These are phyloP conservation scores for Priapulus caudatus DNA, from an alignment of 2,888 invertebrate species.

Conservation along the genomic window DNA sequence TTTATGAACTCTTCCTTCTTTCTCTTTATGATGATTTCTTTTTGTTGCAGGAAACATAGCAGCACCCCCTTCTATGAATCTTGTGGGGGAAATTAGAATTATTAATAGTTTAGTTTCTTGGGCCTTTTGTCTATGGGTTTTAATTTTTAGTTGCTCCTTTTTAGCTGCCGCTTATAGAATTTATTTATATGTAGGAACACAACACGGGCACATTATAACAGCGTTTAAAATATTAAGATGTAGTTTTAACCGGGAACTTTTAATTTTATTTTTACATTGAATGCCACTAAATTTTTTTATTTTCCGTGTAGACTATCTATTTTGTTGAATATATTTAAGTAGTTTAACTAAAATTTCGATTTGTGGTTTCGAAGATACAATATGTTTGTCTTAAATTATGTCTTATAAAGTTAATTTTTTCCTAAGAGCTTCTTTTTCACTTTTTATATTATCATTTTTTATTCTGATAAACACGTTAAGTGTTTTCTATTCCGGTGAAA, in stretches of 20 bases:
- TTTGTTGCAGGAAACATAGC: slow-evolving; percentile 50
- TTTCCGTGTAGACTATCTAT: slow-evolving; percentile 49
- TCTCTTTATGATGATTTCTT: slow-evolving; percentile 54
- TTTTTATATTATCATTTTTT: slow-evolving; percentile 29
- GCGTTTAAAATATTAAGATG: too few relatives aligned
- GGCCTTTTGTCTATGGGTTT: slow-evolving; percentile 43
- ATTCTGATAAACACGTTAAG: slow-evolving; percentile 8
- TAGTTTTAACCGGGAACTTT: too few relatives aligned
- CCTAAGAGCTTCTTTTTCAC: slow-evolving; percentile 45
- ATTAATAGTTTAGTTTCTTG: slow-evolving; percentile 49
- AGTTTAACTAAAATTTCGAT: slow-evolving; percentile 56
- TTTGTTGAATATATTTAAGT: slow-evolving; percentile 45
- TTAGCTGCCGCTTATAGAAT: slow-evolving; percentile 53
- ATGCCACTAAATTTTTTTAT: too few relatives aligned
- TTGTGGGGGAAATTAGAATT: slow-evolving; percentile 53
- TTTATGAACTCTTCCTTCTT: slow-evolving; percentile 47
- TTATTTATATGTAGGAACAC: slow-evolving; percentile 50
- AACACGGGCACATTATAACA: slow-evolving; percentile 54
- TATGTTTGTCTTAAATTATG: slow-evolving; percentile 44
- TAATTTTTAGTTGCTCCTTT: slow-evolving; percentile 49
- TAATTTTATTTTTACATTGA: too few relatives aligned
- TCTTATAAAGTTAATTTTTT: slow-evolving; percentile 45
- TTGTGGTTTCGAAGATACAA: slow-evolving; percentile 50
- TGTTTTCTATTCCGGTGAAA: slow-evolving; percentile 30
- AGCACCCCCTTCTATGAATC: slow-evolving; percentile 54